A percentile compares a stretch with the other conserved stretches of the same genome.
Evolutionary conservation across 2,797 vertebrate species (phyloP).

Genomic region (Lithobates sylvaticus): DNA sequence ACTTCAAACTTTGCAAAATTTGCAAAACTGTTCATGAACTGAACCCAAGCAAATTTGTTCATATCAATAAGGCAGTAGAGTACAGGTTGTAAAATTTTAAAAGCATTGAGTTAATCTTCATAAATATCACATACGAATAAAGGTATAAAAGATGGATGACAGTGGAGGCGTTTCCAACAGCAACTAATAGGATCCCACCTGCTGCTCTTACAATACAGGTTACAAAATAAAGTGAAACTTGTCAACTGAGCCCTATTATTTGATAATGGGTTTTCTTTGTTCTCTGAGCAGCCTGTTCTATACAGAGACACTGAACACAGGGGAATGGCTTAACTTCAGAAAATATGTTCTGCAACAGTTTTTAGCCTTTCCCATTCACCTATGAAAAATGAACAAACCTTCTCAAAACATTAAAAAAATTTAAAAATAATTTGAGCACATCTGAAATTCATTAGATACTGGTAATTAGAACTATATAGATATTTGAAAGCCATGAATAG

Average conservation of each 20-base stretch:
- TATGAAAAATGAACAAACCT: slow-evolving; percentile 71
- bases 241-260: neutral
- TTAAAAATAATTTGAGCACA: slow-evolving; percentile 74
- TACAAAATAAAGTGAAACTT: neutral
- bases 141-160: neutral
- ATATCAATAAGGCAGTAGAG: too few species aligned
- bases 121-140: neutral
- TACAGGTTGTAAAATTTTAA: too few species aligned
- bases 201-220: neutral
- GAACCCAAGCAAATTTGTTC: too few species aligned
- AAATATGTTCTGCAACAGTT: slow-evolving; percentile 51
- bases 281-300: neutral
- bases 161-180: neutral
- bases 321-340: neutral
- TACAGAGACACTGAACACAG: neutral
- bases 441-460: slow-evolving; percentile 77
- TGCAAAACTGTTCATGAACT: too few species aligned
- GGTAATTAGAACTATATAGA: slow-evolving; percentile 81
- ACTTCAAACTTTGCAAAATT: too few species aligned
- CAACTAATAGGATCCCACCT: slow-evolving; percentile 47
- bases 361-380: slow-evolving; percentile 62
- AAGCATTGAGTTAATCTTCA: too few species aligned
- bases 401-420: too few species aligned
- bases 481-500: slow-evolving; percentile 78
- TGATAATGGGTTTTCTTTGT: neutral